phyloP scores from a whole-genome alignment of 2,113 vertebrate genomes.

The Monarcha castaneiventris region DNA sequence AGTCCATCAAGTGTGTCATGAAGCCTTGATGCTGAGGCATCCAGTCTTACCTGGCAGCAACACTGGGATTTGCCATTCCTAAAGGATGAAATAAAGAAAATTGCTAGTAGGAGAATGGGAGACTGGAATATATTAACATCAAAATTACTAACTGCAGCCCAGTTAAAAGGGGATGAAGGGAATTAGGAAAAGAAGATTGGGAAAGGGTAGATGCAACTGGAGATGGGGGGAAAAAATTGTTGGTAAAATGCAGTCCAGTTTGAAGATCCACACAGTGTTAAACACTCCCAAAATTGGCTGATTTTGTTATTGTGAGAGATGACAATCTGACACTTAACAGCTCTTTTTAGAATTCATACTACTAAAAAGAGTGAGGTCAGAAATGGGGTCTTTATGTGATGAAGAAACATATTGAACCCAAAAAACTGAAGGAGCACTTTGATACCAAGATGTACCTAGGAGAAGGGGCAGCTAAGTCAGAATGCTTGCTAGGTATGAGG shows the following conservation, averaged over 20 bases:
- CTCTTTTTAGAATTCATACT: not conserved
- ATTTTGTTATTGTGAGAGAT: not conserved
- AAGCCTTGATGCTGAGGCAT: not conserved
- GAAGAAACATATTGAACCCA: not conserved
- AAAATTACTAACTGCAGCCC: not conserved
- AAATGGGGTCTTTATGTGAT: not conserved
- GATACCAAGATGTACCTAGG: rapidly evolving
- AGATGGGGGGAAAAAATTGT: not conserved
- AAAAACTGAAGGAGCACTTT: not conserved
- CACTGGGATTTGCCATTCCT: not conserved
- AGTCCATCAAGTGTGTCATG: not conserved
- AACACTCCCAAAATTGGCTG: not conserved
- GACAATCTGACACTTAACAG: not conserved
- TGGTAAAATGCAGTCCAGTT: not conserved
- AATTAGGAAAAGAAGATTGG: not conserved
- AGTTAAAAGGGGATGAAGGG: not conserved
- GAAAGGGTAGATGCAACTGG: not conserved
- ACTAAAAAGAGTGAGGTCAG: not conserved
- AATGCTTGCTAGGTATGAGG: not conserved
- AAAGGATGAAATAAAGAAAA: not conserved
- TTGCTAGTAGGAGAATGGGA: not conserved
- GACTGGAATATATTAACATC: not conserved
- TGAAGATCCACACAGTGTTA: not conserved
- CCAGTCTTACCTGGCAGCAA: not conserved
- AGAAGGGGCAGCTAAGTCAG: not conserved